Evolutionary conservation across 53 echinoderm and acorn worm genomes (phyloP).

Genomic region (Hippasteria phrygiana): DNA sequence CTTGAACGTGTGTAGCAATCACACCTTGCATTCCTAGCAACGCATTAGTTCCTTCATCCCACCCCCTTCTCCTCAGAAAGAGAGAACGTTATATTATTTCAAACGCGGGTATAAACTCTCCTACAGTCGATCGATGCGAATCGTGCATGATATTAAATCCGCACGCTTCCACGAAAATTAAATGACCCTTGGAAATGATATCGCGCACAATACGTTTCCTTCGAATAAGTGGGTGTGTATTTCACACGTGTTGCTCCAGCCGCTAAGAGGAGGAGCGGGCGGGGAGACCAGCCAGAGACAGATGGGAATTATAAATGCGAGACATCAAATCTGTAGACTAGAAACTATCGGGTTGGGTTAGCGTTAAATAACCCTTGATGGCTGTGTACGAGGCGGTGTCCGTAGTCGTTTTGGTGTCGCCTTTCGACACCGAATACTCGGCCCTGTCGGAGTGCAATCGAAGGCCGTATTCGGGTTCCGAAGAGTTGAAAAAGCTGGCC

Average conservation of each 20-base stretch:
- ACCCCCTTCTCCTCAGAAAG: too few relatives aligned
- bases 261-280: too few relatives aligned
- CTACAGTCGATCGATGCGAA: too few relatives aligned
- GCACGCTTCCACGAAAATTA: neutral
- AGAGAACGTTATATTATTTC: too few relatives aligned
- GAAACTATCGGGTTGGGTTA: neutral
- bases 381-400: constrained; percentile 1
- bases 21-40: too few relatives aligned
- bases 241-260: constrained; percentile 1
- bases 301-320: constrained; percentile 27
- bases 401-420: constrained; percentile 19
- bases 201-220: neutral
- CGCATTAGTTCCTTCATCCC: too few relatives aligned
- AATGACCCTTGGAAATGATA: neutral
- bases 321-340: constrained; percentile 23
- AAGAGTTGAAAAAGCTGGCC: neutral
- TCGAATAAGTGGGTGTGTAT: neutral
- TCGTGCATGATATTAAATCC: too few relatives aligned
- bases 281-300: neutral
- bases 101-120: too few relatives aligned
- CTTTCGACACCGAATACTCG: constrained; percentile 53
- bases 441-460: constrained; percentile 18
- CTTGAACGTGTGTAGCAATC: too few relatives aligned
- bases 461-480: constrained; percentile 13
- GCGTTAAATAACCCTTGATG: constrained; percentile 45